Base-by-base conservation (phyloP, 2,113 vertebrate species). In the Cephalopholis sonnerati region DNA sequence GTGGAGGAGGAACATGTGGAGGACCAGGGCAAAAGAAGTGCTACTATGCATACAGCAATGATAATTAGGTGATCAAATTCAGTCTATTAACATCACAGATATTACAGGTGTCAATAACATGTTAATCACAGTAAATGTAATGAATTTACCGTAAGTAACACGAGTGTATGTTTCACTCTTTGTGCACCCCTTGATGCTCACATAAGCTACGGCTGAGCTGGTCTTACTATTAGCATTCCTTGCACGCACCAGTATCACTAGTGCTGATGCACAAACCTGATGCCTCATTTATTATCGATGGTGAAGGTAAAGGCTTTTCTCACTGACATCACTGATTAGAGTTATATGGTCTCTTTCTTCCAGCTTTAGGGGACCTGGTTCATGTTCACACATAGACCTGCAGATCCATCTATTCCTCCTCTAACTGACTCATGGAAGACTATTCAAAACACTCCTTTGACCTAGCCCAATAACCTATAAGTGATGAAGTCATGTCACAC, bases 401-500 rank as follows among this genome's bases (percentile, higher is more conserved):
- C 10, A 29, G 8, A 82, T 55, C 4, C 32, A 54, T 44, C 8
- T 24, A 24, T 62, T 20, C 58, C 22, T 44, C 16, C 48, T 65
- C 20, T 59, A 16, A 50, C n/a, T 17, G 73, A 16, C 1, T 17
- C 16, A 63, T 69, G 22, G 55, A 11, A 55, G 48, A 17, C 32
- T 51, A 25, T 25, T 69, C 15, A 27, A 10, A 55, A 57, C 12
- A n/a, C 8, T 10, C 46, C 50, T 27, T 29, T 3, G 7, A 50
- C 7, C 54, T 22, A 39, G 25, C 15, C 29, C n/a, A 53, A n/a
- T 16, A 24, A 15, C 50, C 15, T 83, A 36, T 13, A 9, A 18
- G 18, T 39, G 25, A 51, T 41, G 9, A 53, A 53, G n/a, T 57
- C 70, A 58, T 41, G 32, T 79, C 66, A 68, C 46, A 51, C n/a